Evolutionary conservation across 2,888 invertebrate species (phyloP), one percentile per base, ranked within the genome.

Genomic region (Drosophila paranaensis): DNA sequence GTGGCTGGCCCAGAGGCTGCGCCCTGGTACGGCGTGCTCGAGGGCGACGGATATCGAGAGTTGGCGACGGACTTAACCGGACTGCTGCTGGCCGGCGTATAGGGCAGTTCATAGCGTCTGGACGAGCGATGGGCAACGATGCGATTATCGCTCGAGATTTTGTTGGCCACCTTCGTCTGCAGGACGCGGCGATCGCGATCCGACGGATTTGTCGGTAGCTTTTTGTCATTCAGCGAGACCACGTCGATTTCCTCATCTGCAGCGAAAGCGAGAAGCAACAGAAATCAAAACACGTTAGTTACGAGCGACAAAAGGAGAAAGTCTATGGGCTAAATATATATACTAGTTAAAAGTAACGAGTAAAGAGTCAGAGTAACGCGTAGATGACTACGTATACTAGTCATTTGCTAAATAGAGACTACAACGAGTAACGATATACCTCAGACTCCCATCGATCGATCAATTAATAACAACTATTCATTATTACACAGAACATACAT

Each of bases 191-290:
- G 94, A 91, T 96, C 96, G 74, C 94, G 94, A 39, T 94, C 94
- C 25, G 95, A 95, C 14, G 96, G 96, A 91, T 95, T 95, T 70
- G 95, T 95, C 35, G 96, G 96, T 56, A 96, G 91, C 82, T 87
- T 91, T 74, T 93, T 93, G 70, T 95, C 95, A 73, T 95, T 95
- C 77, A 96, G 93, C 0, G 96, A 95, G 60, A 96, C 97, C 60
- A 97, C 97, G 91, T 97, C 97, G 90, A 97, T 97, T 94, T 96
- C 96, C 93, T 97, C 97, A 78, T 93, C 93, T 92, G 87, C 54
- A 88, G 71, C 35, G 55, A 72, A n/a, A 60, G 10, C 46, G 46
- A 67, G 4, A 51, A 16, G 2, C n/a, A 30, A 50, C 6, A 48
- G 10, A n/a, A 58, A 66, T 25, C 42, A 43, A 40, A 16, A 20